Base-by-base conservation (phyloP, 2,888 invertebrate species). In the Rhorus exstirpatorius region DNA sequence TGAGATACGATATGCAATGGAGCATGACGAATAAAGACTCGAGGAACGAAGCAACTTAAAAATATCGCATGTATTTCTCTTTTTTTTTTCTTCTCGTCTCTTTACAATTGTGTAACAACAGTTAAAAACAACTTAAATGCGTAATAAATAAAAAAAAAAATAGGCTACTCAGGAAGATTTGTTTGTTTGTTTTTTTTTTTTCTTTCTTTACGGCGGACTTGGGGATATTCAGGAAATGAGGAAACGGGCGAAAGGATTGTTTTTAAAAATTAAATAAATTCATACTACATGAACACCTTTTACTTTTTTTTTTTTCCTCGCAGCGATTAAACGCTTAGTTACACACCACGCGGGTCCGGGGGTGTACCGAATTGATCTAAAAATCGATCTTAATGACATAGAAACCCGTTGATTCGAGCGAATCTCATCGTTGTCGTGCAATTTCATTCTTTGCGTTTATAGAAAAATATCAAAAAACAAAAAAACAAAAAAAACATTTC, bases 131-230 rank as follows among this genome's bases (percentile, higher is more conserved):
- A 87, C 85, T 85, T 86, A 86, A 84, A 85, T 83, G 71, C 71
- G 87, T 77, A 87, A 86, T 87, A 87, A 88, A 82, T 79, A 88
- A 86, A 87, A 85, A 84, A 88, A 86, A 87, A 85, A 84, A 85
- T 87, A 87, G 81, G 85, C 65, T 81, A 86, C 81, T 77, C 81
- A 80, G 68, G 58, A 60, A 77, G 76, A n/a, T n/a, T n/a, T n/a
- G n/a, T n/a, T 71, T 67, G 41, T 41, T 12, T 44, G 21, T 17
- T 79, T 72, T 19, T 38, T 49, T 68, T 26, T 49, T 51, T 58
- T 24, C 31, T 21, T 41, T 60, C 31, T 26, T 58, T n/a, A 12
- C 75, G 76, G 49, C 41, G 44, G 38, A 38, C 38, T 68, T 58
- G 60, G 19, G 4, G 10, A 46, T 31, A n/a, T 55, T 7, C 31